phyloP scores from a whole-genome alignment of 1,140 invertebrate genomes.

The Scaptomyza hsui region DNA sequence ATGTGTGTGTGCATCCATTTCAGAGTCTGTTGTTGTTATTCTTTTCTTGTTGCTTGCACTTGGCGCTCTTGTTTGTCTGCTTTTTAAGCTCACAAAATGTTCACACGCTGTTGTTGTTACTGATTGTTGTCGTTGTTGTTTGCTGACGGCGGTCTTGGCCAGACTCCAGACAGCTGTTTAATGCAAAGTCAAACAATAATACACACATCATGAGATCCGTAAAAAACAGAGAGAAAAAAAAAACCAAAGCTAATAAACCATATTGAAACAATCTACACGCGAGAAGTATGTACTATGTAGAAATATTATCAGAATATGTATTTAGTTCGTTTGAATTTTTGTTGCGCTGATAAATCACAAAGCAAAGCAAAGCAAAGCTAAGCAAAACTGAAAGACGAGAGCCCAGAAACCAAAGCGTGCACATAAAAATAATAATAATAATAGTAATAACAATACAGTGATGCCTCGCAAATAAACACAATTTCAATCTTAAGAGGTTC shows the following conservation, averaged over 20 bases:
- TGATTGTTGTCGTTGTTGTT: constrained; percentile 32
- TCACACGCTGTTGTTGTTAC: constrained; percentile 58
- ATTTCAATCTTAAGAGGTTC: no score
- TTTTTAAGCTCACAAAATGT: constrained; percentile 40
- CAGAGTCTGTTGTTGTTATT: constrained; percentile 27
- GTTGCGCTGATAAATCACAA: constrained; percentile 30
- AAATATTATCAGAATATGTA: constrained; percentile 38
- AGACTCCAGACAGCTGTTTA: constrained; percentile 62
- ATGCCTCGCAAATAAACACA: background rate
- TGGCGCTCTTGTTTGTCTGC: constrained; percentile 30
- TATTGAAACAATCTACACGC: constrained; percentile 12
- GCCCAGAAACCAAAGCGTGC: background rate
- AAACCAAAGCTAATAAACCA: constrained; percentile 5
- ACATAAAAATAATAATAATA: constrained; percentile 4
- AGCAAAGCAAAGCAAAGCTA: constrained; percentile 1
- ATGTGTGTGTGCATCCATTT: background rate
- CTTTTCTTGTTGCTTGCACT: constrained; percentile 32
- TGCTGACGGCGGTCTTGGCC: constrained; percentile 31
- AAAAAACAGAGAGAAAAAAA: background rate
- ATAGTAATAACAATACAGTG: background rate
- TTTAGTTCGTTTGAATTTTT: constrained; percentile 54
- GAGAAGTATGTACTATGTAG: constrained; percentile 8
- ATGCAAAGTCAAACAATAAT: constrained; percentile 58
- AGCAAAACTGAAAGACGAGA: constrained; percentile 3
- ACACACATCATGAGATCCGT: constrained; percentile 10